A percentile compares a stretch with the other conserved stretches of the same genome.
Evolutionary conservation across 2,113 vertebrate species (phyloP).

Genomic region (Petaurus breviceps): DNA sequence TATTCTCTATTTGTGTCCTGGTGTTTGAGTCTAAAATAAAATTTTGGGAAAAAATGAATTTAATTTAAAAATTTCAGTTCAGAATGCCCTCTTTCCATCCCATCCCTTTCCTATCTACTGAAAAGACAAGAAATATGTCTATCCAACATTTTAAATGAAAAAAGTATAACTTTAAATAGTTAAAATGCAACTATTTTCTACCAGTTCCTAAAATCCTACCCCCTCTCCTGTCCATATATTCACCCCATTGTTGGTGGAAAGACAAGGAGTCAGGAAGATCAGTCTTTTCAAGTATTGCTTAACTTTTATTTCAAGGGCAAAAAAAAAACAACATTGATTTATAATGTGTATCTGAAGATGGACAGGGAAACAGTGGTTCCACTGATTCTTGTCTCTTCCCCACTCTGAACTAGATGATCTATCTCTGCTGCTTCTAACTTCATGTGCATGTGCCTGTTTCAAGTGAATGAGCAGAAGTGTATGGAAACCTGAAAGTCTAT

Average conservation of each 20-base stretch:
- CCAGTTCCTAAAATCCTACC: neutral
- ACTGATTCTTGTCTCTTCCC: neutral
- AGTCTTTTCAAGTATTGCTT: neutral
- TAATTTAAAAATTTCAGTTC: neutral
- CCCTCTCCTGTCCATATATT: neutral
- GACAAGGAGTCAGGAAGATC: neutral
- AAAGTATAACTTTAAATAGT: neutral
- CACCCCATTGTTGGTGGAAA: neutral
- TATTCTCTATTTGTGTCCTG: too few relatives aligned
- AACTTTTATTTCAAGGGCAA: constrained; percentile 10
- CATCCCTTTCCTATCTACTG: neutral
- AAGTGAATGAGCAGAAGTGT: neutral
- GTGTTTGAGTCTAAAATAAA: too few relatives aligned
- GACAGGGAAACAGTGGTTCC: neutral
- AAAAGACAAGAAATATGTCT: neutral
- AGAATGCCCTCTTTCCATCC: neutral
- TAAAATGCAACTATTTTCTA: neutral
- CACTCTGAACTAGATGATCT: neutral
- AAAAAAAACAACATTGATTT: neutral
- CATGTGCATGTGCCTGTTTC: neutral
- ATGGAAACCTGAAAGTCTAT: neutral
- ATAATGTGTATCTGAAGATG: neutral
- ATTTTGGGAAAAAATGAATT: too few relatives aligned
- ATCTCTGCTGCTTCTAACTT: neutral
- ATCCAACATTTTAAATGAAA: neutral